A percentile compares a stretch with the other conserved stretches of the same genome.
Evolutionary conservation across 2,113 vertebrate genomes (phyloP).

Genomic region (Furnarius figulus): DNA sequence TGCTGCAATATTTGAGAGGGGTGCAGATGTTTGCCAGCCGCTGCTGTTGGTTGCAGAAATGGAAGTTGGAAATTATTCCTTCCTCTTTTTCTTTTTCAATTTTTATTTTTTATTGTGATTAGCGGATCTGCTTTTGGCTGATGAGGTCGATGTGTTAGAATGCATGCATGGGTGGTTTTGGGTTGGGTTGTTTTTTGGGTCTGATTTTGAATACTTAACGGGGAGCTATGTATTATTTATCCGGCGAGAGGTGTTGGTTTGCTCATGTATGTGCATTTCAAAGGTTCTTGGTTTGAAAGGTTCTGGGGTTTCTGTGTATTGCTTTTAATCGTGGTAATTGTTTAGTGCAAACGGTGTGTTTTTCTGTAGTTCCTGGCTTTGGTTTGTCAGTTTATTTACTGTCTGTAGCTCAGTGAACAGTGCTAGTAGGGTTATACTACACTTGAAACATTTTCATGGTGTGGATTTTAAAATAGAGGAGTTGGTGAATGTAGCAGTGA

Average conservation of each 20-base stretch:
- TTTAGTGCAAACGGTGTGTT: background rate
- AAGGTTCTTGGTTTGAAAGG: background rate
- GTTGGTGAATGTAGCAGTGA: background rate
- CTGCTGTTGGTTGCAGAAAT: slow-evolving; percentile 62
- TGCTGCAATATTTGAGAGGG: slow-evolving; percentile 81
- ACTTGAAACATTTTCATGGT: background rate
- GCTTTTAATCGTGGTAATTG: background rate
- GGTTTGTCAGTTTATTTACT: background rate
- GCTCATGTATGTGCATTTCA: background rate
- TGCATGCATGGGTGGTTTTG: background rate
- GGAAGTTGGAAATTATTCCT: slow-evolving; percentile 42
- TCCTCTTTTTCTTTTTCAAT: background rate
- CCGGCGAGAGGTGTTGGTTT: slow-evolving; percentile 12
- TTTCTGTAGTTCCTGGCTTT: slow-evolving; percentile 5
- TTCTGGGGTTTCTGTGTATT: background rate
- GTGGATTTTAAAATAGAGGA: slow-evolving; percentile 7
- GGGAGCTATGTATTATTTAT: slow-evolving; percentile 39
- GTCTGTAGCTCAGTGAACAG: background rate
- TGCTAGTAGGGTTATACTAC: background rate
- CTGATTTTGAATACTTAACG: slow-evolving; percentile 6
- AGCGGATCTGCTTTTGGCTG: slow-evolving; percentile 37
- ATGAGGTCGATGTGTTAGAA: slow-evolving; percentile 14
- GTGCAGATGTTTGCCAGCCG: slow-evolving; percentile 68
- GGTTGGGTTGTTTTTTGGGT: background rate
- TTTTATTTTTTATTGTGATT: slow-evolving; percentile 24